A percentile compares a stretch with the other conserved stretches of the same genome.
These are phyloP conservation scores for Drosophila pegasa DNA, from an alignment of 2,888 invertebrate species.

Conservation along the genomic window DNA sequence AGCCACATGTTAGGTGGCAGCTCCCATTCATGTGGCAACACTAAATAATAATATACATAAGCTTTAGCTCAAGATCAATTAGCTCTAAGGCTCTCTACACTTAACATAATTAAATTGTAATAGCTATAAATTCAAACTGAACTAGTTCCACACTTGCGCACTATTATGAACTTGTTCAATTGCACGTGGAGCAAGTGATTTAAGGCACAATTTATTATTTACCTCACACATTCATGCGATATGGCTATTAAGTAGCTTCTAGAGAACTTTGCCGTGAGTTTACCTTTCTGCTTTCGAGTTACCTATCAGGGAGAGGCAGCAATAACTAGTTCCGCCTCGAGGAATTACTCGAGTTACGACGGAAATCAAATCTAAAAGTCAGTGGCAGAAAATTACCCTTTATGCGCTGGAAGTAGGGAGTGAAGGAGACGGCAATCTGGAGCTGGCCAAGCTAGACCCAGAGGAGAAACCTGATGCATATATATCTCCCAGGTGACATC, in stretches of 20 bases:
- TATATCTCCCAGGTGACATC: not conserved
- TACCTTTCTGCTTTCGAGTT: not conserved
- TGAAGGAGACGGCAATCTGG: not conserved
- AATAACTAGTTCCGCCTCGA: constrained; percentile 4
- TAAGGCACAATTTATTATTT: not conserved
- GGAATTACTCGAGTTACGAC: not conserved
- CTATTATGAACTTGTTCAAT: not conserved
- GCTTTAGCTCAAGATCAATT: too few relatives aligned
- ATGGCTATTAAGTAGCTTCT: not conserved
- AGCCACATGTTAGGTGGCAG: too few relatives aligned
- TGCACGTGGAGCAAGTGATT: not conserved
- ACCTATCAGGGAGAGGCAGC: not conserved
- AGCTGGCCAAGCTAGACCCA: not conserved
- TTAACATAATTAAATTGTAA: too few relatives aligned
- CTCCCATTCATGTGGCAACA: too few relatives aligned
- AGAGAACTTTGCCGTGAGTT: too few relatives aligned
- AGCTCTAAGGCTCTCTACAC: too few relatives aligned
- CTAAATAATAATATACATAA: too few relatives aligned
- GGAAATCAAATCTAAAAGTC: not conserved
- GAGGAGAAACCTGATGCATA: too few relatives aligned
- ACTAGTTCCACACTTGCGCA: not conserved
- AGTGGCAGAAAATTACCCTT: not conserved
- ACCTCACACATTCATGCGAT: not conserved
- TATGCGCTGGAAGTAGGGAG: not conserved
- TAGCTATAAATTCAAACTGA: not conserved